Percentiles rank a stretch among this genome's conserved stretches.
These are phyloP conservation scores for Kryptolebias ocellatus DNA, from an alignment of 2,797 vertebrate genomes.

Conservation along the genomic window DNA sequence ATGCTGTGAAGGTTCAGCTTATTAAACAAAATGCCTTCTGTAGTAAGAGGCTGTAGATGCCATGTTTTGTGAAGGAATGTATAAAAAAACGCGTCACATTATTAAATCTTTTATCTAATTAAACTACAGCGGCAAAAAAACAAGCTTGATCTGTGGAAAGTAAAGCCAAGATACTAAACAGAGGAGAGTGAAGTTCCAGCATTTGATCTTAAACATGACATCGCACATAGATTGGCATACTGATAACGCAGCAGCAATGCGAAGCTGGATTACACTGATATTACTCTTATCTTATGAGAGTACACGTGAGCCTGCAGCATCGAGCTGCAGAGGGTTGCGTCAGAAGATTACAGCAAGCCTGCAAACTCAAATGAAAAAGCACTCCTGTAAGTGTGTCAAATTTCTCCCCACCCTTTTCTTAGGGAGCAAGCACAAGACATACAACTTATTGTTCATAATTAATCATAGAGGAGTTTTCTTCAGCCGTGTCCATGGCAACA, in stretches of 20 bases:
- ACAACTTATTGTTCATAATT: conserved; percentile 43
- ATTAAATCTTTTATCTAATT: no score
- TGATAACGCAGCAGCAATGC: conserved; percentile 18
- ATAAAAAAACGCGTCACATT: neutral
- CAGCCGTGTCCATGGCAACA: conserved; percentile 67
- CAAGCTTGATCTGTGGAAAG: no score
- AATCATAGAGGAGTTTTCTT: conserved; percentile 39
- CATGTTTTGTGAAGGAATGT: neutral
- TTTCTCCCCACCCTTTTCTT: neutral
- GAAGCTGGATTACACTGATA: neutral
- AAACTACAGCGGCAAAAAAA: no score
- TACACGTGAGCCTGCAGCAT: conserved; percentile 29
- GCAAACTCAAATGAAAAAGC: neutral
- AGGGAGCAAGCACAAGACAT: conserved; percentile 1
- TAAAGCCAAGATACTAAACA: neutral
- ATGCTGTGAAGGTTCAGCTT: no score
- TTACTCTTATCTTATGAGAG: conserved; percentile 37
- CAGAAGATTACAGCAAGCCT: conserved; percentile 11
- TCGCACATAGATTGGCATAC: neutral
- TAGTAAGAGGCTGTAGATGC: no score
- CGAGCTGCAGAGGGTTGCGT: neutral
- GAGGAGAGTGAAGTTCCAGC: neutral
- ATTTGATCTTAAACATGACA: neutral
- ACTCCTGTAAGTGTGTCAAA: neutral
- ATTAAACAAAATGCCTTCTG: no score